Evolutionary conservation across 1,140 invertebrate species (phyloP), one percentile per base, ranked within the genome.

Genomic region (Brachionus plicatilis): DNA sequence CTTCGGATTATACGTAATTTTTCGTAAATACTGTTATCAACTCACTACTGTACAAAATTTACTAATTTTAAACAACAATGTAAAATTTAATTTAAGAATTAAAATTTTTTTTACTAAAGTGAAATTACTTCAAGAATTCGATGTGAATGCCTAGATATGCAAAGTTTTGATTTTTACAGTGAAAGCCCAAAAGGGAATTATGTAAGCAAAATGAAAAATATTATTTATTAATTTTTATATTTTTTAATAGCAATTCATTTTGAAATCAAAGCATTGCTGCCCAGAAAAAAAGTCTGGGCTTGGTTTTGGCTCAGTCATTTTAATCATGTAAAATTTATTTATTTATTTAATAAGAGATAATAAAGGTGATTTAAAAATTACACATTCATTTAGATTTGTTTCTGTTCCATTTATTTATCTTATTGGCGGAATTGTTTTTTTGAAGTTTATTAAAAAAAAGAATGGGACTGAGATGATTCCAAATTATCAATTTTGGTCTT

Each of bases 391-490:
- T 20, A 60, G 53, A 60, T 60, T 60, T 7, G 27, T 17, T 60
- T 17, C 17, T 24, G 17, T 20, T 60, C 2, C 8, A 17, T 20
- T 60, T 17, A 9, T 60, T 20, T 60, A 60, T 60, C 20, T 60
- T 8, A 20, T 20, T 20, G 53, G 5, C 8, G 53, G 53, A 60
- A 60, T 60, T 20, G 53, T 27, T 60, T 24, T 20, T 68, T 65
- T 65, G 20, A 82, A 82, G 45, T 65, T 82, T 29, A 27, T 82
- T 24, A n/a, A 65, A 68, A 60, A 82, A 60, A 45, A 60, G 24
- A 65, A 20, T 45, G 79, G 79, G 4, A 65, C 17, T 12, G 65
- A 82, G 9, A 27, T 37, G 12, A 68, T 82, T 24, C 79, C 79
- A 1, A 60, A 82, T 68, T 45, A 24, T 47, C 14, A 37, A 4